Base-by-base conservation (phyloP, 2,888 invertebrate genomes). In the Tolmerus cingulatus region DNA sequence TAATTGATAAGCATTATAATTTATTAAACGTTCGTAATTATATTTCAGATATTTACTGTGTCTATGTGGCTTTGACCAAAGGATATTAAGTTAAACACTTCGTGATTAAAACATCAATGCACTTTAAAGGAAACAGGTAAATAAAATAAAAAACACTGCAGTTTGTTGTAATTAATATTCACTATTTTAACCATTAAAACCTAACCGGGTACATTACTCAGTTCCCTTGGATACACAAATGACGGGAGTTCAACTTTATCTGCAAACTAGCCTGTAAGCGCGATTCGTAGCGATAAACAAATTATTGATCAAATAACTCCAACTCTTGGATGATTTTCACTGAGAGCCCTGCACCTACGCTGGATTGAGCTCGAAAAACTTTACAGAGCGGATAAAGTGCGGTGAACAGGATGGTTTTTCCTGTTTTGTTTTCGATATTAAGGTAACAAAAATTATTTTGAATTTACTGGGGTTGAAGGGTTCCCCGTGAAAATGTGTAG, bases 231-330 rank as follows among this genome's bases (percentile, higher is more conserved):
- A 74, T 43, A 85, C 74, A 23, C 27, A 74, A 74, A 74, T 74
- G 85, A 74, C 74, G 46, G 27, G 43, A n/a, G 43, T 23, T 74
- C 43, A 43, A 30, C 74, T 74, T 74, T 85, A 85, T 85, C 85
- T 85, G 74, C 12, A 85, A 74, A 23, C 43, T 74, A 16, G 40
- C 30, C 27, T 66, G 40, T 81, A 66, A 81, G 81, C 74, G 37
- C 57, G 74, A 30, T 74, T 40, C 81, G 86, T 81, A 86, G 87
- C 51, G 88, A 88, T 88, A 88, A 87, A 87, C 82, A 74, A 82
- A 46, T 74, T 88, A 88, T 88, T 88, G 88, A 88, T 88, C 88
- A 88, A 88, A 88, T 86, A 88, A 85, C 81, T 79, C 23, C 43
- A 43, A 74, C 74, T 74, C 85, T 74, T 85, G 74, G 27, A 74